These are phyloP conservation scores for Prunella himalayana DNA, from an alignment of 2,113 vertebrate species.

Conservation along the genomic window DNA sequence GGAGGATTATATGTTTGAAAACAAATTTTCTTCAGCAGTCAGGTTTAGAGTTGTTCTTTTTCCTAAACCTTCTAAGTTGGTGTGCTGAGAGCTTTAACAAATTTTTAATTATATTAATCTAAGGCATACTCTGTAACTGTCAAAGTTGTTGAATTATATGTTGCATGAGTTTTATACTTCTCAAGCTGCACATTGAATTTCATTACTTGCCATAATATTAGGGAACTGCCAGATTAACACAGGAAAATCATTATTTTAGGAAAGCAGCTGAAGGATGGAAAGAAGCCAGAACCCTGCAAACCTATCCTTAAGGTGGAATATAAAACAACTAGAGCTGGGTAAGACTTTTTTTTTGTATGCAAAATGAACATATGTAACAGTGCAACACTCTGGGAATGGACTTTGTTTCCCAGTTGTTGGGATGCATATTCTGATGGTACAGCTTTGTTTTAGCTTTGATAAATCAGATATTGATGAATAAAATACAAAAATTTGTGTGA, in stretches of 20 bases:
- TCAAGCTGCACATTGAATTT: background rate
- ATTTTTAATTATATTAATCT: background rate
- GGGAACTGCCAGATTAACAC: constrained; percentile 47
- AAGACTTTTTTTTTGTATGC: constrained; percentile 42
- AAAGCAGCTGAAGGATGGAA: constrained; percentile 98
- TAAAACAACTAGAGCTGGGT: constrained; percentile 95
- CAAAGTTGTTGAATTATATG: background rate
- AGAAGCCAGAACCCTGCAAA: constrained; percentile 99
- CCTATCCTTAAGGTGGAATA: constrained; percentile 99
- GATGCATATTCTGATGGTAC: background rate
- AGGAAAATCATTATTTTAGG: constrained; percentile 83
- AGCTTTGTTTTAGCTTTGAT: background rate
- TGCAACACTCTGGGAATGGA: background rate
- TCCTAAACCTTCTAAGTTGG: background rate
- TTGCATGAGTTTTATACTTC: background rate
- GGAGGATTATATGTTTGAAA: background rate
- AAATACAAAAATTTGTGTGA: background rate
- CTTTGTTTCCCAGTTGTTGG: background rate
- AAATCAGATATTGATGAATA: background rate
- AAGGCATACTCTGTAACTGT: background rate
- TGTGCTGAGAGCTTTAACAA: background rate
- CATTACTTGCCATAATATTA: background rate
- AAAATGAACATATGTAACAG: background rate
- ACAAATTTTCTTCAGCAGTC: background rate
- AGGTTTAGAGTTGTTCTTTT: background rate